These are phyloP conservation scores for Paratilapia polleni DNA, from an alignment of 2,113 vertebrate genomes.

Conservation along the genomic window DNA sequence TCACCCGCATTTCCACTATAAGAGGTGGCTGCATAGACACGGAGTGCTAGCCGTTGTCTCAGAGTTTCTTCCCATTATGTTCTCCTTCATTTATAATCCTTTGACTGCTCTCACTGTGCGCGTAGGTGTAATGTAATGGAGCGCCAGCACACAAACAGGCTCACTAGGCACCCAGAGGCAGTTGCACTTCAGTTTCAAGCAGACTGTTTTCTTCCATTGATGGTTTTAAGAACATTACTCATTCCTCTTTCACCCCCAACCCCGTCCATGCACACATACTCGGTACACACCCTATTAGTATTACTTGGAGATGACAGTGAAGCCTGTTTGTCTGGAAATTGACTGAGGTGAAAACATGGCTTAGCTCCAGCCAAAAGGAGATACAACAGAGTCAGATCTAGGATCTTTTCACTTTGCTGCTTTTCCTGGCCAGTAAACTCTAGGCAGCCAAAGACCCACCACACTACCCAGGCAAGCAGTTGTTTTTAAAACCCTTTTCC, in stretches of 20 bases:
- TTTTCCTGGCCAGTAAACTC: not conserved
- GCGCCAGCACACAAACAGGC: constrained; percentile 49
- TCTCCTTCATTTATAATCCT: constrained; percentile 71
- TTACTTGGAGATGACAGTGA: constrained; percentile 22
- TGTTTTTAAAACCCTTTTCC: not conserved
- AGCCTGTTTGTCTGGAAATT: not conserved
- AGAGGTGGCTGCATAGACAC: constrained; percentile 19
- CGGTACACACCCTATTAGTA: not conserved
- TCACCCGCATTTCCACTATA: constrained; percentile 11
- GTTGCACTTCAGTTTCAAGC: constrained; percentile 32
- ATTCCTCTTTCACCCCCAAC: constrained; percentile 1
- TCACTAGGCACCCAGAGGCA: constrained; percentile 51
- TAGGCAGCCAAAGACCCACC: not conserved
- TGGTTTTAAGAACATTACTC: constrained; percentile 36
- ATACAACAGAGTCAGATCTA: not conserved
- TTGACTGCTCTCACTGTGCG: constrained; percentile 57
- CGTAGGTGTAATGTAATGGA: constrained; percentile 68
- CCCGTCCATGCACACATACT: not conserved
- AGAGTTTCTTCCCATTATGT: constrained; percentile 54
- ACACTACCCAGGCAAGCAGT: not conserved
- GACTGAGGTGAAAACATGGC: not conserved
- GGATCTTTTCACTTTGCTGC: not conserved
- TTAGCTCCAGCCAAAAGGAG: not conserved
- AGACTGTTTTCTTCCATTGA: constrained; percentile 21
- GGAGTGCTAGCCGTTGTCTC: constrained; percentile 30